A percentile compares a stretch with the other conserved stretches of the same genome.
Evolutionary conservation across 1,140 invertebrate species (phyloP).

Genomic region (Drosophila melanogaster): Release_6_plus_ISO1_MT NC_004354.4:21359501-21360000

Average conservation of each 20-base stretch:
- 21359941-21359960: constrained; percentile 95
- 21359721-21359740: not conserved
- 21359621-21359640: constrained; percentile 98
- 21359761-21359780: constrained; percentile 91
- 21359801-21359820: constrained; percentile 97
- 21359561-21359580: constrained; percentile 97
- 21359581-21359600: constrained; percentile 99
- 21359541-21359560: constrained; percentile 96
- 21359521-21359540: constrained; percentile 94
- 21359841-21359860: constrained; percentile 97
- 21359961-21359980: constrained; percentile 95
- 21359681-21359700: constrained; percentile 93
- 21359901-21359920: constrained; percentile 96
- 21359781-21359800: constrained; percentile 95
- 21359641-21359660: constrained; percentile 99
- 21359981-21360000: constrained; percentile 97
- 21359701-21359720: constrained; percentile 86
- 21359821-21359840: constrained; percentile 95
- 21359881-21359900: constrained; percentile 97
- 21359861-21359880: constrained; percentile 99
- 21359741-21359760: not conserved
- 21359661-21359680: constrained; percentile 96
- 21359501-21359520: constrained; percentile 88
- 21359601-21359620: constrained; percentile 98
- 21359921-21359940: constrained; percentile 97